Evolutionary conservation across 2,797 vertebrate species (phyloP).

Genomic region (Malacoctenus gilli): DNA sequence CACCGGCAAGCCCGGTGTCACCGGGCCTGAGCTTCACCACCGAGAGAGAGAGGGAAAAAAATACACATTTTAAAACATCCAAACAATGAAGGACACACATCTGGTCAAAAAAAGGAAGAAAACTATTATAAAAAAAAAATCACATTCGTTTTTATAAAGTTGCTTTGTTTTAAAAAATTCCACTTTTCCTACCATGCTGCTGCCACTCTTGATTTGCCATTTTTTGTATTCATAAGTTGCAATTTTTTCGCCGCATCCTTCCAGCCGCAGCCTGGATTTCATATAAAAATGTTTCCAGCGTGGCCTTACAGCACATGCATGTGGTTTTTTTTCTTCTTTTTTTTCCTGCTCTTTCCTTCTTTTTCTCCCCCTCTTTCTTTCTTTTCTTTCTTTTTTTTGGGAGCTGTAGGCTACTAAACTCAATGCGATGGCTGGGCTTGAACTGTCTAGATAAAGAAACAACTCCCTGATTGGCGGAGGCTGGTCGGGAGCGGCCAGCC

Average conservation of each 20-base stretch:
- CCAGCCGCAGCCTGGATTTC: constrained; percentile 14
- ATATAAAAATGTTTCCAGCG: constrained; percentile 34
- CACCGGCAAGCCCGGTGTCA: constrained; percentile 5
- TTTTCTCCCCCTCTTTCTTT: constrained; percentile 9
- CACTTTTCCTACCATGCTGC: too few relatives aligned
- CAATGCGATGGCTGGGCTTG: constrained; percentile 68
- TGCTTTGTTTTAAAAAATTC: too few relatives aligned
- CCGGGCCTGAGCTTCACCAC: constrained; percentile 1
- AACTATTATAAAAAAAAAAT: background rate
- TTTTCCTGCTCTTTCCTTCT: background rate
- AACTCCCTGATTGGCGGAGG: constrained; percentile 84
- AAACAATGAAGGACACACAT: too few relatives aligned
- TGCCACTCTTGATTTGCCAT: too few relatives aligned
- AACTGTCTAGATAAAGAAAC: constrained; percentile 77
- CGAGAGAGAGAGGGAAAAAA: too few relatives aligned
- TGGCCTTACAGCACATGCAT: constrained; percentile 53
- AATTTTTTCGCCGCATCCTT: constrained; percentile 4
- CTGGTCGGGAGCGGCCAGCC: constrained; percentile 79
- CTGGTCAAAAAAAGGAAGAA: too few relatives aligned
- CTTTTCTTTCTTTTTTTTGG: constrained; percentile 44
- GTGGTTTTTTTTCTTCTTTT: background rate
- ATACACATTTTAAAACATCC: too few relatives aligned
- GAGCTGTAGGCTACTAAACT: constrained; percentile 73
- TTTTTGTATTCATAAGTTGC: too few relatives aligned
- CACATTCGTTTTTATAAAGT: too few relatives aligned